Base-by-base conservation (phyloP, 2,888 invertebrate species). In the Drosophila koepferae region DNA sequence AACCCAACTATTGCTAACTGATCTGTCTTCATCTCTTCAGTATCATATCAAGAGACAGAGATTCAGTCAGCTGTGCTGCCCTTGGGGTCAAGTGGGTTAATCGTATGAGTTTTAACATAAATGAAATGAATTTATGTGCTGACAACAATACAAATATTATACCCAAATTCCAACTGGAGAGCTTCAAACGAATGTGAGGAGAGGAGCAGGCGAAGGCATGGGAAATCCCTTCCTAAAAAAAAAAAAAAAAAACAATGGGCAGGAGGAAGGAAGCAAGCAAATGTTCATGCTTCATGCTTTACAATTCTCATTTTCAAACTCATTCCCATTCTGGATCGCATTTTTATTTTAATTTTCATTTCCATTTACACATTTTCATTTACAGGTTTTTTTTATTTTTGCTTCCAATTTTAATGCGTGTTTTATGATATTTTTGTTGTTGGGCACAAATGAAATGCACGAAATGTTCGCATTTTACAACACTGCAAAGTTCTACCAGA, bases 101-200 rank as follows among this genome's bases (percentile, higher is more conserved):
- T 43, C 20, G 41, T 2, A 10, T 53, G 18, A 53, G 48, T 18
- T 38, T 43, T 59, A 49, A 18, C 63, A 81, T 77, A 66, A 81
- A 77, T 81, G 55, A 77, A 81, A 66, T 66, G 73, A 77, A 66
- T 80, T 58, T 40, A 49, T 28, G 54, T 41, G n/a, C 18, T 41
- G 28, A 56, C 44, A 49, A 56, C 43, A 48, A 58, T 40, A n/a
- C 23, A 54, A 23, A 54, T 16, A 38, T 38, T 23, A 63, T 56
- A 23, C 34, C 23, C 51, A 53, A 80, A 72, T 53, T 44, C 40
- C 38, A 40, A 72, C 77, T 41, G 41, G 7, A 12, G n/a, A 63
- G 67, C 65, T 63, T 80, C 81, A 77, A 77, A 76, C 65, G 48
- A 40, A 43, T 48, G 66, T 7, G 28, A 31, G 16, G 28, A 1